phyloP scores from a whole-genome alignment of 2,797 vertebrate species.

The Eospalax fontanierii region DNA sequence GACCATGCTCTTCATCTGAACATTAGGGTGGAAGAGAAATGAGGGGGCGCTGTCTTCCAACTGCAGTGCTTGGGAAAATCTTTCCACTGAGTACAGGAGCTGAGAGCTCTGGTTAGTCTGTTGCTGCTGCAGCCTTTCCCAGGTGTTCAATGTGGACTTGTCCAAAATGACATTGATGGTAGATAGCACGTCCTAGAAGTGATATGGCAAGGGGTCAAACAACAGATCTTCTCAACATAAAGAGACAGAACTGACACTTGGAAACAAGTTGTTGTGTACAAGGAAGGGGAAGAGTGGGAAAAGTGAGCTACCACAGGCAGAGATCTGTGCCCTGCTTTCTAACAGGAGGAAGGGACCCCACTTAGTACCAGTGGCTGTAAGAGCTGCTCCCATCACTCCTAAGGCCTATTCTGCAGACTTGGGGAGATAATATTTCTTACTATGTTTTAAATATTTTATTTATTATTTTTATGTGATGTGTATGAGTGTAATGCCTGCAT shows the following conservation, averaged over 20 bases:
- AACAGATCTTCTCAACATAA: not conserved
- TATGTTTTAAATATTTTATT: not conserved
- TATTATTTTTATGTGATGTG: not conserved
- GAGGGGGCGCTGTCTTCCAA: slow-evolving; percentile 77
- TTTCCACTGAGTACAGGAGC: slow-evolving; percentile 91
- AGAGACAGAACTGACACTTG: not conserved
- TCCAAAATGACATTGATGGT: slow-evolving; percentile 89
- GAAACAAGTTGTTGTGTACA: not conserved
- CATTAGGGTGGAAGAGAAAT: slow-evolving; percentile 65
- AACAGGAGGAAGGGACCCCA: not conserved
- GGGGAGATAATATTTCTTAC: not conserved
- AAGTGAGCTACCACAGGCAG: not conserved
- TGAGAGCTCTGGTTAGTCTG: slow-evolving; percentile 80
- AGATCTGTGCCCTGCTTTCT: not conserved
- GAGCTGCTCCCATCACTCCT: not conserved
- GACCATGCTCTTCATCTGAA: slow-evolving; percentile 87
- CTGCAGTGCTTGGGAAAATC: slow-evolving; percentile 77
- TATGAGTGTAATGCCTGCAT: no score
- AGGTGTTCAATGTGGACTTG: slow-evolving; percentile 82
- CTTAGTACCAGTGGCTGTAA: not conserved
- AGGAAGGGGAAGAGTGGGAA: not conserved
- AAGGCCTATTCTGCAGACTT: not conserved
- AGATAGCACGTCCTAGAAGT: slow-evolving; percentile 91
- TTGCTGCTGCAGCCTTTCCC: slow-evolving; percentile 89
- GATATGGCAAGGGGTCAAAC: slow-evolving; percentile 59